These are phyloP conservation scores for Parotia lawesii DNA, from an alignment of 2,113 vertebrate genomes.

Conservation along the genomic window DNA sequence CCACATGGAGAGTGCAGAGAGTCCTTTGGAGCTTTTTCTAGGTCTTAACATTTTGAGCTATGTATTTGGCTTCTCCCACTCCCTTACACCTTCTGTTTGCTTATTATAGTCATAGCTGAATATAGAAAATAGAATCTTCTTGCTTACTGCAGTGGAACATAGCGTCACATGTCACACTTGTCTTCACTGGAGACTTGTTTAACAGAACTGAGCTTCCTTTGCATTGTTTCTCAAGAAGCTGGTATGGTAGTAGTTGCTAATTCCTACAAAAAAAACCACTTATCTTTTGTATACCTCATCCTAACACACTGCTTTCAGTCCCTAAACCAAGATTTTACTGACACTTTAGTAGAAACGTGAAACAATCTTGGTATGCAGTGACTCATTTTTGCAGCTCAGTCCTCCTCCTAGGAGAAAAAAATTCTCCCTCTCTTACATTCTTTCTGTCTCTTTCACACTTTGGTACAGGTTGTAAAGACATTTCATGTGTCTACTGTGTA, in stretches of 20 bases:
- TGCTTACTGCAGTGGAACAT: not conserved
- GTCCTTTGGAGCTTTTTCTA: not conserved
- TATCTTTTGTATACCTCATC: not conserved
- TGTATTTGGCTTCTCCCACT: not conserved
- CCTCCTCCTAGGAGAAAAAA: not conserved
- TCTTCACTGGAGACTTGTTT: not conserved
- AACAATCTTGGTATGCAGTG: not conserved
- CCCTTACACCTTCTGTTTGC: not conserved
- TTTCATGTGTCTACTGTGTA: conserved; percentile 46
- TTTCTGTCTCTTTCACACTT: conserved; percentile 24
- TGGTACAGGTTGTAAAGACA: conserved; percentile 31
- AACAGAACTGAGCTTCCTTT: not conserved
- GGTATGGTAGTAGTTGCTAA: not conserved
- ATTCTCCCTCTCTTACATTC: not conserved
- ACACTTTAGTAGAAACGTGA: not conserved
- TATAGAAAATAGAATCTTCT: not conserved
- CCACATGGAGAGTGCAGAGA: not conserved
- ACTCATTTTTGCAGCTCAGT: conserved; percentile 3
- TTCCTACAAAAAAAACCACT: not conserved
- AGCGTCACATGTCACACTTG: rapidly evolving
- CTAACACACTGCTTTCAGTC: not conserved
- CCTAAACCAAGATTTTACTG: not conserved
- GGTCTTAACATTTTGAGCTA: not conserved
- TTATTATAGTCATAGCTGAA: not conserved
- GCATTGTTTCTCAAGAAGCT: not conserved